Base-by-base conservation (phyloP, 2,797 vertebrate genomes). In the Anguilla anguilla region DNA sequence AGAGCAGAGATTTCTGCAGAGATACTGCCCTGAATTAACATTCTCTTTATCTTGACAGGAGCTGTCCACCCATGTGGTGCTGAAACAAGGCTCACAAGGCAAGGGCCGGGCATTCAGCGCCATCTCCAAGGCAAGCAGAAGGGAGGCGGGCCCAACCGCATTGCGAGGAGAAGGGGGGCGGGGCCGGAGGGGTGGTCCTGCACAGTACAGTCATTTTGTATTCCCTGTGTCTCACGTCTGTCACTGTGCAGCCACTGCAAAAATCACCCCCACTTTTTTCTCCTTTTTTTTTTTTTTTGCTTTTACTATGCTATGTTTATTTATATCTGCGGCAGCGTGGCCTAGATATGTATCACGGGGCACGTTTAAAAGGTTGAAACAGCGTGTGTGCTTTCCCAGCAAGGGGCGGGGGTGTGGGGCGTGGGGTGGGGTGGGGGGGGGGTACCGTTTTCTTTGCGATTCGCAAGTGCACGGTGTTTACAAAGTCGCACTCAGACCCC, bases 21-120 rank as follows among this genome's bases (percentile, higher is more conserved):
- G 82, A 83, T 83, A 19, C 22, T 55, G 82, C n/a, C 82, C 49
- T 31, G 53, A 83, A 57, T 57, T 83, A 83, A 35, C 82, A 57
- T 83, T 28, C 11, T 57, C 53, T 83, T 35, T 57, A 83, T 83
- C 82, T 83, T 28, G 51, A 83, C 82, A 57, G 46, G n/a, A 83
- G 82, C 82, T 83, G 82, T 83, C 51, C 82, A 28, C 82, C 22
- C 2, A 10, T 31, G 28, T 83, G 82, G 82, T 55, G 82, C 82
- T 83, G 82, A 83, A 28, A 55, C 82, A 83, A 83, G n/a, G 11
- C 25, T 28, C 7, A 13, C 22, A 15, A 83, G 6, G 46, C 81
- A 83, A 57, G 51, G 82, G 51, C n/a, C 51, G 11, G 57, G 55
- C 82, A 31, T 57, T 55, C n/a, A 55, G 46, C 10, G 46, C 51